These are phyloP conservation scores for Oreochromis aureus DNA, from an alignment of 2,113 vertebrate species.

Conservation along the genomic window DNA sequence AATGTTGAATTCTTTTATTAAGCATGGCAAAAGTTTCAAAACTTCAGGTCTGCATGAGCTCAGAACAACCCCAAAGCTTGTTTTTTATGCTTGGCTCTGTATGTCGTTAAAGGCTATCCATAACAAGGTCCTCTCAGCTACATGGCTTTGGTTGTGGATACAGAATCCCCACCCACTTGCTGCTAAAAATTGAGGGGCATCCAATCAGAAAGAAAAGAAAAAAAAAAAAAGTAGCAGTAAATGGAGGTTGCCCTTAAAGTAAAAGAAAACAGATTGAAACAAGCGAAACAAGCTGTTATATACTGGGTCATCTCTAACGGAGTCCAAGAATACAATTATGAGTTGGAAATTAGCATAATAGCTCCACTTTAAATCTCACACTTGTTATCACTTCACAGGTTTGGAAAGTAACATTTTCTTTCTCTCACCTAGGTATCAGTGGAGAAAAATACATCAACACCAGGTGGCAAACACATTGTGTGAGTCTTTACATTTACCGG, in stretches of 20 bases:
- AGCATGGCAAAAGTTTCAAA: background rate
- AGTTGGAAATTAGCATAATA: background rate
- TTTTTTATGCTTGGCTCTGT: background rate
- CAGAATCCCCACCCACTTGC: background rate
- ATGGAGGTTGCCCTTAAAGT: background rate
- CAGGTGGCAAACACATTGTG: background rate
- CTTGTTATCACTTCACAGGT: background rate
- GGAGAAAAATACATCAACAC: background rate
- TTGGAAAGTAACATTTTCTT: background rate
- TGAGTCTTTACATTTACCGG: slow-evolving; percentile 51
- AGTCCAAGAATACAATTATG: background rate
- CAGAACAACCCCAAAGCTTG: background rate
- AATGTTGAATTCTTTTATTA: background rate
- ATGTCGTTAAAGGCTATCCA: background rate
- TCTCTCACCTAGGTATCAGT: background rate
- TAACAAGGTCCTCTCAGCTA: background rate
- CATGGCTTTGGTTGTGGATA: background rate
- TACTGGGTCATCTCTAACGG: background rate
- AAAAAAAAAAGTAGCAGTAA: background rate
- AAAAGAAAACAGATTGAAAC: background rate
- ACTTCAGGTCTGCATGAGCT: background rate
- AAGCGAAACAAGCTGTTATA: background rate
- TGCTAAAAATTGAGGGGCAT: background rate
- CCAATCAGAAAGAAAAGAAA: background rate
- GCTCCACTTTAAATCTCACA: background rate